These are phyloP conservation scores for Pelusios castaneus DNA, from an alignment of 2,113 vertebrate genomes.

Conservation along the genomic window DNA sequence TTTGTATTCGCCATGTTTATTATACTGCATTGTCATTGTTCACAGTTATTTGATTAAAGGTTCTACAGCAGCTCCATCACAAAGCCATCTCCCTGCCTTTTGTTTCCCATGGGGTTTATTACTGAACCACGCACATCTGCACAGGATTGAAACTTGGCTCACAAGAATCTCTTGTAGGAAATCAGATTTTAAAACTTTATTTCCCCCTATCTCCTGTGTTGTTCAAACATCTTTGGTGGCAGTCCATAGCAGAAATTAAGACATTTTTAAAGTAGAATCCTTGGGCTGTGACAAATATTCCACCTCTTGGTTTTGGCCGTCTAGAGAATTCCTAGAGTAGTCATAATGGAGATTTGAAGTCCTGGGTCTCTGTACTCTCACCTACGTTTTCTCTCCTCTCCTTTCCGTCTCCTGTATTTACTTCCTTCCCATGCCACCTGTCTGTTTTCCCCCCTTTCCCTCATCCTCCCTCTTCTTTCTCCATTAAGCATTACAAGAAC, in stretches of 20 bases:
- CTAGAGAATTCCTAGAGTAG: rapidly evolving
- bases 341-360: background rate
- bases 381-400: background rate
- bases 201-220: no score
- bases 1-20: conserved; percentile 66
- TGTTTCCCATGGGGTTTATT: background rate
- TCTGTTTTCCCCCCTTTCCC: rapidly evolving
- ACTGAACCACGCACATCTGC: background rate
- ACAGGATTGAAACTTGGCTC: background rate
- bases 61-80: conserved; percentile 10
- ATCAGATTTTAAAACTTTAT: no score
- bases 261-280: background rate
- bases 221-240: background rate
- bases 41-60: conserved; percentile 32
- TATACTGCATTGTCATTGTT: background rate
- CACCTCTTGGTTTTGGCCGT: background rate
- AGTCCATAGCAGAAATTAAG: background rate
- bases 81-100: background rate
- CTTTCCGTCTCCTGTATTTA: background rate
- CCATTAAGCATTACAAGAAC: background rate
- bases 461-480: background rate
- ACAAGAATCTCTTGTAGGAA: background rate
- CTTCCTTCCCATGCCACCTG: background rate
- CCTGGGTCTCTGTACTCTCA: background rate
- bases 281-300: background rate